phyloP scores from a whole-genome alignment of 2,888 invertebrate genomes.

The Limulus polyphemus region DNA sequence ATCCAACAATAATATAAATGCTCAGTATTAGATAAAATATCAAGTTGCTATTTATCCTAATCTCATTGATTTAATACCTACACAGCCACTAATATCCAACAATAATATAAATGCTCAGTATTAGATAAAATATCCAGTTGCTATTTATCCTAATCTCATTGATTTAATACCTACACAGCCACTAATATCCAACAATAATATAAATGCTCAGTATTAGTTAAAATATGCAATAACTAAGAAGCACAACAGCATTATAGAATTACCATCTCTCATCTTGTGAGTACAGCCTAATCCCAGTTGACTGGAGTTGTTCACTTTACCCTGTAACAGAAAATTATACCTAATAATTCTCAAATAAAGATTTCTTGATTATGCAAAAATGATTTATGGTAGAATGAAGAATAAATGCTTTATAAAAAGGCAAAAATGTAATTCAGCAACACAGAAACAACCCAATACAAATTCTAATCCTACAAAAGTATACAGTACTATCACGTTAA shows the following conservation, averaged over 20 bases:
- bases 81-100: no score
- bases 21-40: no score
- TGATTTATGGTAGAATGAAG: background rate
- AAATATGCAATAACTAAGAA: background rate
- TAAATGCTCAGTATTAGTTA: background rate
- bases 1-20: no score
- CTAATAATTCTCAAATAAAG: background rate
- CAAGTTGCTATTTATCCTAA: no score
- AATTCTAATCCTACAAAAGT: background rate
- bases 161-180: background rate
- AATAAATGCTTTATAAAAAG: background rate
- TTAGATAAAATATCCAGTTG: no score
- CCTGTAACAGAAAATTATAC: constrained; percentile 42
- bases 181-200: background rate
- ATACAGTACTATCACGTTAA: background rate
- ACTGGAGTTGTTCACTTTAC: constrained; percentile 88
- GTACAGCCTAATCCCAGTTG: constrained; percentile 90
- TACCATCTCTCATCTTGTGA: constrained; percentile 76
- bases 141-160: no score
- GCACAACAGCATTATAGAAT: background rate
- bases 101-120: no score
- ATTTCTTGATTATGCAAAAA: background rate
- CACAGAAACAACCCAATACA: background rate
- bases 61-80: no score
- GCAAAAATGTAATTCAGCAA: background rate